Percentiles rank a stretch among this genome's conserved stretches.
Evolutionary conservation across 2,113 vertebrate species (phyloP).

Genomic region (Phylloscopus whistleri): DNA sequence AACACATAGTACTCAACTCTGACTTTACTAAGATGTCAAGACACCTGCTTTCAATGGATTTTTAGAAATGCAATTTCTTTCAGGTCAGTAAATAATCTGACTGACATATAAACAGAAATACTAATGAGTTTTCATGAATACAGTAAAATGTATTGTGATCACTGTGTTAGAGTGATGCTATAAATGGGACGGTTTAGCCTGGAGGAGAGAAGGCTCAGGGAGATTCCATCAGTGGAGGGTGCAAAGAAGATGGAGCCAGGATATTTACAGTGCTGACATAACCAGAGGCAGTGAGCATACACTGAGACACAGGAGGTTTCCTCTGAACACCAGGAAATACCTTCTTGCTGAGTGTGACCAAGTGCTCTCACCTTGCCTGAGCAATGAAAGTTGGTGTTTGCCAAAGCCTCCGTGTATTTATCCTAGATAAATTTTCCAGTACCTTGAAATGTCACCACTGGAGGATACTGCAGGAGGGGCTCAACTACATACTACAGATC

Average conservation of each 20-base stretch:
- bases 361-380: neutral
- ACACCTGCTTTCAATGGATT: neutral
- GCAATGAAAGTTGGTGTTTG: neutral
- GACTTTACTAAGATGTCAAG: neutral
- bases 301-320: accelerated
- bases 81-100: neutral
- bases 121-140: neutral
- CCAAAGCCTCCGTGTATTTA: neutral
- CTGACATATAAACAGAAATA: neutral
- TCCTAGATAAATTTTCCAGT: neutral
- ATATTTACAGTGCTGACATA: neutral
- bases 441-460: neutral
- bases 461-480: neutral
- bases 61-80: neutral
- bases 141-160: neutral
- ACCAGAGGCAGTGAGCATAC: neutral
- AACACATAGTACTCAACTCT: neutral
- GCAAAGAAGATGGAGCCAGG: neutral
- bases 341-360: neutral
- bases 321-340: neutral
- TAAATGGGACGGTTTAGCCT: neutral
- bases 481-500: neutral
- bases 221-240: neutral
- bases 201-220: neutral
- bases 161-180: neutral